These are phyloP conservation scores for Bombus pascuorum DNA, from an alignment of 1,140 invertebrate genomes.

Conservation along the genomic window DNA sequence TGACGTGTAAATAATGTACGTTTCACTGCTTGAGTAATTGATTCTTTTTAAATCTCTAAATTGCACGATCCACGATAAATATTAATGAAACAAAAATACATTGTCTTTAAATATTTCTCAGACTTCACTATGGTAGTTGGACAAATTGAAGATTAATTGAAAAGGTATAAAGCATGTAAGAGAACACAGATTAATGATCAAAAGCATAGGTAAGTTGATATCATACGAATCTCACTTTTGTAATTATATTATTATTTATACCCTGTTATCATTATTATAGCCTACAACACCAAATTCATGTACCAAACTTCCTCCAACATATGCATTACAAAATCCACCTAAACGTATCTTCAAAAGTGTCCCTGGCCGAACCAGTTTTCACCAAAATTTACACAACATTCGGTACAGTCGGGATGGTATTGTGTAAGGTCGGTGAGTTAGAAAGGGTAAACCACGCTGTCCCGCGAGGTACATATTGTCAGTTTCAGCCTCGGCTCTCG, in stretches of 20 bases:
- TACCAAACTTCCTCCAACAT: neutral
- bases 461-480: constrained; percentile 61
- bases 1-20: neutral
- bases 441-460: neutral
- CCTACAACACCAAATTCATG: neutral
- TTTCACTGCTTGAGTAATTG: neutral
- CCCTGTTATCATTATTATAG: too few species aligned
- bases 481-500: constrained; percentile 54
- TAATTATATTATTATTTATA: too few species aligned
- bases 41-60: neutral
- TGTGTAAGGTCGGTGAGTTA: neutral
- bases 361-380: neutral
- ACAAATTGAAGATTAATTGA: too few species aligned
- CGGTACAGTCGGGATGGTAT: neutral
- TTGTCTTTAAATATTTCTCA: too few species aligned
- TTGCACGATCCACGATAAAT: too few species aligned
- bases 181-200: too few species aligned
- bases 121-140: too few species aligned
- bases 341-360: neutral
- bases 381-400: constrained; percentile 9
- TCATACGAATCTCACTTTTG: too few species aligned
- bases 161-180: too few species aligned
- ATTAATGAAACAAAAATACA: too few species aligned
- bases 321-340: neutral
- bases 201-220: too few species aligned